Conservation (phyloP, 2,888 invertebrate genomes). For the Tanytarsus gracilentus region DNA sequence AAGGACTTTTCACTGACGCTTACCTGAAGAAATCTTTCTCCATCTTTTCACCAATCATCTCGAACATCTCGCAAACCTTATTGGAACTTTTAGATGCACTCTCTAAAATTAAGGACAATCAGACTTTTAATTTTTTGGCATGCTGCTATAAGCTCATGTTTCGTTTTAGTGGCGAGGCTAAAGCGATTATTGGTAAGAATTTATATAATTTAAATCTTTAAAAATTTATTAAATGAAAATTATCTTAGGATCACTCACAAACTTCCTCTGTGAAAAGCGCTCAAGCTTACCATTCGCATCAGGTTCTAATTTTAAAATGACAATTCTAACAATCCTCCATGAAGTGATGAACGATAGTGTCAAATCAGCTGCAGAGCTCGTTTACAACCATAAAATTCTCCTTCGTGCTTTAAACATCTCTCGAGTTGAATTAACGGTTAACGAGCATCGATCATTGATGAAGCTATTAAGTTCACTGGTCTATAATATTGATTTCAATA, state of each 20-base stretch:
- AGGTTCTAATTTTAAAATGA: slow-evolving; percentile 13
- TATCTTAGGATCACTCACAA: background rate
- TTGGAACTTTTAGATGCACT: slow-evolving; percentile 17
- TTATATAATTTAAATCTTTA: background rate
- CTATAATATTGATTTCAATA: background rate
- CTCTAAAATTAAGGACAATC: background rate
- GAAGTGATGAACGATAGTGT: background rate
- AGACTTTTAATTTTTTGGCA: slow-evolving; percentile 3
- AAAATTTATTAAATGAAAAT: background rate
- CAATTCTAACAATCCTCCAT: slow-evolving; percentile 6
- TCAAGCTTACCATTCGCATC: slow-evolving; percentile 5
- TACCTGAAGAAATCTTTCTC: background rate
- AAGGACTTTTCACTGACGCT: background rate
- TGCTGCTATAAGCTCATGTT: slow-evolving; percentile 2
- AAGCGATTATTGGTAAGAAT: slow-evolving; percentile 4
- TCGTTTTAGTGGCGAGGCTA: background rate
- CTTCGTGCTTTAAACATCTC: slow-evolving; percentile 5
- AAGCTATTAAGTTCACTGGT: slow-evolving; percentile 7
- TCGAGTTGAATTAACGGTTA: slow-evolving; percentile 11
- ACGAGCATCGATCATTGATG: slow-evolving; percentile 12
- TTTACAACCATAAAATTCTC: slow-evolving; percentile 11
- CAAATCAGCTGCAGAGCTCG: background rate
- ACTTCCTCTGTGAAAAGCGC: slow-evolving; percentile 13
- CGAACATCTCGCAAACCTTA: background rate
- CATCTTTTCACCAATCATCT: background rate